Evolutionary conservation across 2,797 vertebrate species (phyloP).

Genomic region (Tragelaphus eurycerus): DNA sequence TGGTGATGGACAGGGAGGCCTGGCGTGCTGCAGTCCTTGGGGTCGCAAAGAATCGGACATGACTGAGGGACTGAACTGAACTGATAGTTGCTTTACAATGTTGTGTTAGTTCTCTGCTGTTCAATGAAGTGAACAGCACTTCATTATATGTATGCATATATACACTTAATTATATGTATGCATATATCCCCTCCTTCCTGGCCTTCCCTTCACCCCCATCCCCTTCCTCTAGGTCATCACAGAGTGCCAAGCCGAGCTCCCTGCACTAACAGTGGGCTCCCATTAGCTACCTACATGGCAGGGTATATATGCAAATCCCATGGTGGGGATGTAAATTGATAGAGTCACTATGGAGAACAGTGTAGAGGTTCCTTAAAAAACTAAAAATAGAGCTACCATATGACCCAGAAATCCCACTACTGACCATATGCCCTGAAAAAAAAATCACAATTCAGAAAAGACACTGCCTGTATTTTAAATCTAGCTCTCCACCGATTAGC

Average conservation of each 20-base stretch:
- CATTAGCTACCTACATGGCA: not conserved
- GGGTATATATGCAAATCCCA: not conserved
- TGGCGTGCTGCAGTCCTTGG: not conserved
- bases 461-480: not conserved
- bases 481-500: not conserved
- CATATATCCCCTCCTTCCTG: not conserved
- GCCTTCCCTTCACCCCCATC: not conserved
- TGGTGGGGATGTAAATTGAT: not conserved
- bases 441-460: not conserved
- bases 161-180: not conserved
- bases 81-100: not conserved
- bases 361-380: not conserved
- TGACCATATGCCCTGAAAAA: not conserved
- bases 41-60: accelerated
- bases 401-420: not conserved
- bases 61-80: not conserved
- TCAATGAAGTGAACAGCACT: not conserved
- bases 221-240: not conserved
- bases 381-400: not conserved
- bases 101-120: not conserved
- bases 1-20: not conserved
- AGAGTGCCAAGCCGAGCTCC: not conserved
- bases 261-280: not conserved
- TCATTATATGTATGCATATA: not conserved
- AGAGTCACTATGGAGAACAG: not conserved